Evolutionary conservation across 2,888 invertebrate species (phyloP).

Genomic region (Aquatica leii): DNA sequence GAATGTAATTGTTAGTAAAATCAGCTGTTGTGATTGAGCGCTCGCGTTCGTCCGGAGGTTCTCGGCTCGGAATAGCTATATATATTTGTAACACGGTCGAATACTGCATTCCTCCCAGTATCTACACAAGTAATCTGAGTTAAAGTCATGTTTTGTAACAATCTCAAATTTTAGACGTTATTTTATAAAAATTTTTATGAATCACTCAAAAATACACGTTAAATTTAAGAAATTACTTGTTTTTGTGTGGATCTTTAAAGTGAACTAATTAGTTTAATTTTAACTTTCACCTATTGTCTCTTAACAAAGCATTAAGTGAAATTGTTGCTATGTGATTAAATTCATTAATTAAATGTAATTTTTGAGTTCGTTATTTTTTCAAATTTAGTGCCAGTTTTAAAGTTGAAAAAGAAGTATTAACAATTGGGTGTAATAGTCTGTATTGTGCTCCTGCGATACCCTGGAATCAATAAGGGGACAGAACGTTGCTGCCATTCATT

Average conservation of each 20-base stretch:
- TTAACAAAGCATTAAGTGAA: constrained; percentile 23
- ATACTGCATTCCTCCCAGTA: constrained; percentile 8
- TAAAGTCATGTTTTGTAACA: too few relatives aligned
- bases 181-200: neutral
- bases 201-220: neutral
- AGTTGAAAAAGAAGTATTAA: neutral
- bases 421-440: constrained; percentile 23
- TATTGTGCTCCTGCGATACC: constrained; percentile 21
- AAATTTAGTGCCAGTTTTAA: constrained; percentile 19
- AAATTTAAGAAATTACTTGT: neutral
- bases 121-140: too few relatives aligned
- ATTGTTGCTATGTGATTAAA: constrained; percentile 35
- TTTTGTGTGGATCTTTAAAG: neutral
- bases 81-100: neutral
- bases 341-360: constrained; percentile 18
- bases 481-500: constrained; percentile 24
- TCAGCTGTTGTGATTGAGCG: neutral
- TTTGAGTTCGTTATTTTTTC: constrained; percentile 33
- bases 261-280: neutral
- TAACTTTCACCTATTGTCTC: constrained; percentile 27
- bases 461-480: constrained; percentile 30
- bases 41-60: neutral
- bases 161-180: too few relatives aligned
- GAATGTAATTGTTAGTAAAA: too few relatives aligned
- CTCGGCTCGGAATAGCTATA: constrained; percentile 1